Percentiles rank a stretch among this genome's conserved stretches.
phyloP scores from a whole-genome alignment of 2,113 vertebrate genomes.

The Bostrychus sinensis region DNA sequence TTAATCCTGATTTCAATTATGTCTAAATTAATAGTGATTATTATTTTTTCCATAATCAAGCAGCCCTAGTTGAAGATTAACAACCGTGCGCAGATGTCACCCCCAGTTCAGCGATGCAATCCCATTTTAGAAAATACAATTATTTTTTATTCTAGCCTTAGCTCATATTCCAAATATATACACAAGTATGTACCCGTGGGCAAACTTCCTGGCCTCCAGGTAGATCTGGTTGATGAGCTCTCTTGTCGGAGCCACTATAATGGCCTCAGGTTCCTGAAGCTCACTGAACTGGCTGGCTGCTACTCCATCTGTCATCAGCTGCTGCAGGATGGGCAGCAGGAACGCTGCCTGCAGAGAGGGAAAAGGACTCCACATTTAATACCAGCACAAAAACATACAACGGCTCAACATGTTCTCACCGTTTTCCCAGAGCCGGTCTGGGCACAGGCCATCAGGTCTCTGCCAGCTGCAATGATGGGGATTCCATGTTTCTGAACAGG shows the following conservation, averaged over 20 bases:
- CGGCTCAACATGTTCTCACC: slow-evolving; percentile 72
- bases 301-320: slow-evolving; percentile 86
- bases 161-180: no score
- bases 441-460: slow-evolving; percentile 97
- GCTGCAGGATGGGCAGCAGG: slow-evolving; percentile 90
- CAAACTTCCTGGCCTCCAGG: slow-evolving; percentile 92
- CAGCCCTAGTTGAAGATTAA: no score
- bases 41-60: no score
- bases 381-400: background rate
- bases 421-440: slow-evolving; percentile 98
- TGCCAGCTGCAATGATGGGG: slow-evolving; percentile 86
- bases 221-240: slow-evolving; percentile 95
- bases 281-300: slow-evolving; percentile 86
- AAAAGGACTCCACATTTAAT: background rate
- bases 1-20: no score
- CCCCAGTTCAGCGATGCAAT: no score
- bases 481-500: slow-evolving; percentile 97
- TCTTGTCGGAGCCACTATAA: slow-evolving; percentile 93
- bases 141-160: no score
- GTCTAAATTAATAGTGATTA: no score
- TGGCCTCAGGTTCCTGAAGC: slow-evolving; percentile 87
- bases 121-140: no score
- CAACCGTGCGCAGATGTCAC: no score
- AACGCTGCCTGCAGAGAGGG: slow-evolving; percentile 86
- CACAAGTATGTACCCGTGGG: slow-evolving; percentile 85